A percentile compares a stretch with the other conserved stretches of the same genome.
phyloP scores from a whole-genome alignment of 2,113 vertebrate genomes.

The Hystrix brachyura region DNA sequence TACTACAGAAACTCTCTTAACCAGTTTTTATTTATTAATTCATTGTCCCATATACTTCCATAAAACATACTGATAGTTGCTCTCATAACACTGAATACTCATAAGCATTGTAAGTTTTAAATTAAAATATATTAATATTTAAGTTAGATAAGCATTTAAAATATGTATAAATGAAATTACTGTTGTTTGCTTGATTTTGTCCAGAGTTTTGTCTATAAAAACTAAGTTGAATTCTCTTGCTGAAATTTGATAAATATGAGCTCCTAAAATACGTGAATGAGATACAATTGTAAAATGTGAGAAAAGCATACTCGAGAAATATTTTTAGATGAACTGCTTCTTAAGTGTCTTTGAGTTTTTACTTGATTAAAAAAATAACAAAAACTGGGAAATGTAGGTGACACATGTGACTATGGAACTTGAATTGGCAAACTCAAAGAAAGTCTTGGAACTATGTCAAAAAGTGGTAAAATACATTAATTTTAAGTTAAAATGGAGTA shows the following conservation, averaged over 20 bases:
- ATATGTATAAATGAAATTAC: not conserved
- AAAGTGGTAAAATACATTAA: not conserved
- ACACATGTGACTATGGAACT: not conserved
- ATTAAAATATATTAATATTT: not conserved
- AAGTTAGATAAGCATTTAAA: not conserved
- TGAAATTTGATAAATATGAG: not conserved
- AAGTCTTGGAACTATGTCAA: not conserved
- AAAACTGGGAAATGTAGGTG: conserved; percentile 25
- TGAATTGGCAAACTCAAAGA: conserved; percentile 37
- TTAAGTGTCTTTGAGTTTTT: conserved; percentile 15
- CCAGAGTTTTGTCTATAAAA: conserved; percentile 28
- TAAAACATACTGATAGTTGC: not conserved
- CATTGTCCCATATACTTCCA: not conserved
- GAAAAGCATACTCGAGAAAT: conserved; percentile 36
- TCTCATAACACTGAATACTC: not conserved
- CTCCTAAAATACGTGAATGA: conserved; percentile 45
- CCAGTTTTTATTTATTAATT: conserved; percentile 43
- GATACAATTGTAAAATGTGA: not conserved
- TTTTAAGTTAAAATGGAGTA: conserved; percentile 14
- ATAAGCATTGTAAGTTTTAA: not conserved
- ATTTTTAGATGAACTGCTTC: not conserved
- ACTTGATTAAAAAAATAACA: conserved; percentile 1
- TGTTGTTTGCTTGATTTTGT: not conserved
- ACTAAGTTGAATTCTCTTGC: not conserved
- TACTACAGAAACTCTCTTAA: conserved; percentile 23